phyloP scores from a whole-genome alignment of 1,140 invertebrate genomes.

The Temnothorax curvispinosus region DNA sequence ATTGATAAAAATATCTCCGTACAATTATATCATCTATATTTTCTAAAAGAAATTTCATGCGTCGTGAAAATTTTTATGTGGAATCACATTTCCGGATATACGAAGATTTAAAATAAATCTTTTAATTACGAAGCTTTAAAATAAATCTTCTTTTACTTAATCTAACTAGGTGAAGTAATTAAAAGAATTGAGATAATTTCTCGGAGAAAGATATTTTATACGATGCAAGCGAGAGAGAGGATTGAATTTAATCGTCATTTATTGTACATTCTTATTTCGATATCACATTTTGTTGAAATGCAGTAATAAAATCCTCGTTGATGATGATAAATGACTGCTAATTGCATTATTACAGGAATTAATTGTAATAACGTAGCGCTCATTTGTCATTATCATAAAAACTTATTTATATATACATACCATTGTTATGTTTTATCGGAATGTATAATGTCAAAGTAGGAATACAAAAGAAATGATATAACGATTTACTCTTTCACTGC shows the following conservation, averaged over 20 bases:
- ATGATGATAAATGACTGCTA: not conserved
- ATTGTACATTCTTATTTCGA: not conserved
- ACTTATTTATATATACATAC: not conserved
- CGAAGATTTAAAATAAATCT: constrained; percentile 5
- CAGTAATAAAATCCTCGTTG: not conserved
- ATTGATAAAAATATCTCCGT: not conserved
- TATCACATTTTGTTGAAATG: not conserved
- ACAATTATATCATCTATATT: not conserved
- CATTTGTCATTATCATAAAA: not conserved
- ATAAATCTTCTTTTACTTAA: not conserved
- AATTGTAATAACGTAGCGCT: not conserved
- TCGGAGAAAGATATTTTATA: not conserved
- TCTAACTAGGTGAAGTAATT: constrained; percentile 7
- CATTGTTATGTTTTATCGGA: not conserved
- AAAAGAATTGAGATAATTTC: constrained; percentile 1
- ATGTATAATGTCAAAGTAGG: not conserved
- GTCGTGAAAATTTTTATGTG: not conserved
- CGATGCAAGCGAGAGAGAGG: not conserved
- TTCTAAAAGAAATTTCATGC: not conserved
- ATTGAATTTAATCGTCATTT: not conserved
- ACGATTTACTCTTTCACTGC: not conserved
- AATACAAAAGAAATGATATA: not conserved
- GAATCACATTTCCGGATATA: not conserved
- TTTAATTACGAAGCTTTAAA: constrained; percentile 12
- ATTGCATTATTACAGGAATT: not conserved